Conservation (phyloP, 2,888 invertebrate genomes). For the Hyles lineata region DNA sequence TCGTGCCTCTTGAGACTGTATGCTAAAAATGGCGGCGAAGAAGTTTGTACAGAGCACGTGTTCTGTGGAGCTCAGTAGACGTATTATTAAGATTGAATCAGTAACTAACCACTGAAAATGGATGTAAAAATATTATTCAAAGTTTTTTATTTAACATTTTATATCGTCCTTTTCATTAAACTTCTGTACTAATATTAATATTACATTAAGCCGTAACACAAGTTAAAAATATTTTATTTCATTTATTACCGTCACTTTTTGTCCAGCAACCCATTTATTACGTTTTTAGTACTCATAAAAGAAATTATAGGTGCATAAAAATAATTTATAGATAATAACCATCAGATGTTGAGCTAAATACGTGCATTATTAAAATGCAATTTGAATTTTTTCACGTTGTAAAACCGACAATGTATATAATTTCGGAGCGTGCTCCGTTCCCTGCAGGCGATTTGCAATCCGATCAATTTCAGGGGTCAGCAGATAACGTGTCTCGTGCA, state of each 20-base stretch:
- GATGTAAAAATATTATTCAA: too few relatives aligned
- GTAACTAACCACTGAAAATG: too few relatives aligned
- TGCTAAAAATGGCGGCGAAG: constrained; percentile 1
- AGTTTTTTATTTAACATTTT: too few relatives aligned
- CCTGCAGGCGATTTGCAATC: constrained; percentile 59
- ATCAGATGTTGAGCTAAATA: constrained; percentile 31
- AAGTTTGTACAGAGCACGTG: not conserved
- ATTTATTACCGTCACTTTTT: not conserved
- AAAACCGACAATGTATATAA: constrained; percentile 50
- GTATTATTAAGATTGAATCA: too few relatives aligned
- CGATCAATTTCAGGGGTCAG: constrained; percentile 70
- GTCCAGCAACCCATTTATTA: not conserved
- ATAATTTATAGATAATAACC: constrained; percentile 17
- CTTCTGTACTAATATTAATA: too few relatives aligned
- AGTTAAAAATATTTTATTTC: too few relatives aligned
- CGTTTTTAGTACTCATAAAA: constrained; percentile 5
- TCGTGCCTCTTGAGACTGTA: constrained; percentile 18
- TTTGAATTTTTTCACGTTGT: constrained; percentile 34
- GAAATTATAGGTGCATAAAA: constrained; percentile 18
- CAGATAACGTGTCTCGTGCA: constrained; percentile 59
- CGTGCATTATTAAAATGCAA: constrained; percentile 35
- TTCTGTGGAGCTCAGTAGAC: not conserved
- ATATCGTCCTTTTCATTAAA: too few relatives aligned
- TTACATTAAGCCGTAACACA: too few relatives aligned
- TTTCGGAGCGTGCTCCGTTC: constrained; percentile 50